These are phyloP conservation scores for Anastatus disparis DNA, from an alignment of 1,140 invertebrate species.

Conservation along the genomic window DNA sequence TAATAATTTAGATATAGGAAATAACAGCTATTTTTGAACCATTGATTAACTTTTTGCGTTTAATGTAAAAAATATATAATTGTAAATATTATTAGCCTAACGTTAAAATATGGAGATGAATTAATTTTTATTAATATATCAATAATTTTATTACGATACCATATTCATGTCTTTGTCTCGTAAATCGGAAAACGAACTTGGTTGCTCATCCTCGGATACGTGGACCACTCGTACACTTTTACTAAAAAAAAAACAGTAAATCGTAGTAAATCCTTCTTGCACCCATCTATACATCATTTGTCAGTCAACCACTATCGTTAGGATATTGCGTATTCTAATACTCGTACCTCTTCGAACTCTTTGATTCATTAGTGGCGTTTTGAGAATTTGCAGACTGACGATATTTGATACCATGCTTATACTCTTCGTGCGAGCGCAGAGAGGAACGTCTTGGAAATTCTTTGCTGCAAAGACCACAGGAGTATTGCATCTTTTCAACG, in stretches of 20 bases:
- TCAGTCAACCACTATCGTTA: not conserved
- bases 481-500: conserved; percentile 68
- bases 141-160: conserved; percentile 26
- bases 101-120: too few relatives aligned
- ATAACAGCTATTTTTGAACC: too few relatives aligned
- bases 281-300: not conserved
- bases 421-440: conserved; percentile 71
- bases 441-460: conserved; percentile 69
- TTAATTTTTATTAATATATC: too few relatives aligned
- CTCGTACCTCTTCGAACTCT: conserved; percentile 52
- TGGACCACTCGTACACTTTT: conserved; percentile 64
- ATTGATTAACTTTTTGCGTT: too few relatives aligned
- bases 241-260: conserved; percentile 43
- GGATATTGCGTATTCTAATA: not conserved
- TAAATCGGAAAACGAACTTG: conserved; percentile 44
- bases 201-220: conserved; percentile 57
- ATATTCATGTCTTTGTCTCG: conserved; percentile 48
- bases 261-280: not conserved
- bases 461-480: conserved; percentile 69
- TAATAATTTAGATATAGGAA: too few relatives aligned
- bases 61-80: too few relatives aligned
- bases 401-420: conserved; percentile 69
- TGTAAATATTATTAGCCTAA: too few relatives aligned
- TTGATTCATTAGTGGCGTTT: conserved; percentile 43
- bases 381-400: conserved; percentile 49